phyloP scores from a whole-genome alignment of 2,888 invertebrate species.

The Drosophila robusta region DNA sequence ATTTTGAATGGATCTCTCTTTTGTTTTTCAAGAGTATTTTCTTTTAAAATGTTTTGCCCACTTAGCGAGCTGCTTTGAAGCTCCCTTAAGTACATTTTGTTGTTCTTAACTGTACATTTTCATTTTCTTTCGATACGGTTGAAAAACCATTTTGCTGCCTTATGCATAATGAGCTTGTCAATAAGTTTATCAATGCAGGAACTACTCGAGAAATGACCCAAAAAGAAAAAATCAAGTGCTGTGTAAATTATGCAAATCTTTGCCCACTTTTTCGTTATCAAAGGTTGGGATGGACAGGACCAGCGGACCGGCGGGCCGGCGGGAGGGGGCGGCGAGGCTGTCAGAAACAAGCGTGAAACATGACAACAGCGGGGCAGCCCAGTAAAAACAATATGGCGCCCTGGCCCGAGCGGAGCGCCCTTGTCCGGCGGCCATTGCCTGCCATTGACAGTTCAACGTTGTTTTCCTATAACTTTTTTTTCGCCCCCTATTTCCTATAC shows the following conservation, averaged over 20 bases:
- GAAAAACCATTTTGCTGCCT: conserved; percentile 14
- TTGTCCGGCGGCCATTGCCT: conserved; percentile 56
- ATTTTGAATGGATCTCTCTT: neutral
- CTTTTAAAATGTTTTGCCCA: neutral
- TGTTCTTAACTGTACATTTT: conserved; percentile 8
- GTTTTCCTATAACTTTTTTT: conserved; percentile 57
- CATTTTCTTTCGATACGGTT: conserved; percentile 15
- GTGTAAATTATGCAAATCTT: conserved; percentile 77
- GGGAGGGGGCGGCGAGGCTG: conserved; percentile 31
- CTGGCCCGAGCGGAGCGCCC: conserved; percentile 45
- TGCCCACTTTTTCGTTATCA: conserved; percentile 42
- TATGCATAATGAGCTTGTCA: conserved; percentile 72
- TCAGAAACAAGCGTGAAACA: conserved; percentile 77
- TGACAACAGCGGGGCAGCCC: conserved; percentile 64
- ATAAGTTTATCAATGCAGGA: conserved; percentile 72
- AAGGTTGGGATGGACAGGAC: no score
- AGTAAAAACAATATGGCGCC: conserved; percentile 77
- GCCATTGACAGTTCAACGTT: conserved; percentile 75
- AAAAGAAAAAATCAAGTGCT: conserved; percentile 67
- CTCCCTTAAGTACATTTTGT: conserved; percentile 6
- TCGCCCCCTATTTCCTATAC: conserved; percentile 31
- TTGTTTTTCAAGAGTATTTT: neutral
- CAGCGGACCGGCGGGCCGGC: no score
- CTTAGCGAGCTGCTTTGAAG: neutral
- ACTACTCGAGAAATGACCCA: conserved; percentile 64